Evolutionary conservation across 64 coral and sea anemone species (phyloP).

Genomic region (Astreopora myriophthalma): DNA sequence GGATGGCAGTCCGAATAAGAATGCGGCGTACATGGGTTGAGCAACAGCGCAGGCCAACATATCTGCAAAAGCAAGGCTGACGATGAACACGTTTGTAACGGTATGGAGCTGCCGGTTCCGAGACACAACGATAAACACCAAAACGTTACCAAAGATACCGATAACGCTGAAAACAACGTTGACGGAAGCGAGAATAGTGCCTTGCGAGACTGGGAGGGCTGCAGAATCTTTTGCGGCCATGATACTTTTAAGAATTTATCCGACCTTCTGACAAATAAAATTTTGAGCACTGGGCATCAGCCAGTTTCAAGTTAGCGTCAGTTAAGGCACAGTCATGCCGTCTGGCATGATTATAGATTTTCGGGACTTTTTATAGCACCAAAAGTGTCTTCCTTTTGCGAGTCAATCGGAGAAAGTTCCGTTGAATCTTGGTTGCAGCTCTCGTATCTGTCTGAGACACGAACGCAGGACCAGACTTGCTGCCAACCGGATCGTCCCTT

Average conservation of each 20-base stretch:
- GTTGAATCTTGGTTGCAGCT: background rate
- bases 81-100: conserved; percentile 87
- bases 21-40: conserved; percentile 88
- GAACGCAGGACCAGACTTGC: too few relatives aligned
- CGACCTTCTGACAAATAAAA: background rate
- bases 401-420: background rate
- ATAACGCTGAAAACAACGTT: conserved; percentile 83
- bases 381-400: background rate
- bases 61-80: conserved; percentile 84
- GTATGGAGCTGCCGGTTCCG: conserved; percentile 72
- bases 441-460: background rate
- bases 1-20: conserved; percentile 54
- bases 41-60: conserved; percentile 81
- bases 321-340: background rate
- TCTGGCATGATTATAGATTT: background rate
- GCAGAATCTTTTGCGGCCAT: background rate
- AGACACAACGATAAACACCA: conserved; percentile 68
- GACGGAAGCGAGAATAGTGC: conserved; percentile 16
- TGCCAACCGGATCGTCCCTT: too few relatives aligned
- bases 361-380: background rate
- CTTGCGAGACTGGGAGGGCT: background rate
- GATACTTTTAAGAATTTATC: background rate
- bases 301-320: background rate
- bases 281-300: background rate
- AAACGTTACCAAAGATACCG: conserved; percentile 80